Percentiles rank a stretch among this genome's conserved stretches.
These are phyloP conservation scores for Bradypus variegatus DNA, from an alignment of 2,797 vertebrate species.

Conservation along the genomic window DNA sequence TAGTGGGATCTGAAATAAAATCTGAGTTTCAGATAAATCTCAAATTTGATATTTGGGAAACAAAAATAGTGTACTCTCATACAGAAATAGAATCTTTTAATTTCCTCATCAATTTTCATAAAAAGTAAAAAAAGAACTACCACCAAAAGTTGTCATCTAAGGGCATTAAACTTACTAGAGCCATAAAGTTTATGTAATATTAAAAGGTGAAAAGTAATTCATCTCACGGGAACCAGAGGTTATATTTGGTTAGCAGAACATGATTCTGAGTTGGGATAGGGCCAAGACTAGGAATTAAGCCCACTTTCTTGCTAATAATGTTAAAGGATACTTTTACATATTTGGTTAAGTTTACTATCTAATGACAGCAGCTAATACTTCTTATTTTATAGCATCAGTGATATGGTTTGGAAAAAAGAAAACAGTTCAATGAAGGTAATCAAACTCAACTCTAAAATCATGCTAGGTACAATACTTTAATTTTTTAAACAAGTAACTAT, in stretches of 20 bases:
- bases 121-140: background rate
- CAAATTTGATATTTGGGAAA: background rate
- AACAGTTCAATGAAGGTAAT: slow-evolving; percentile 2
- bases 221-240: background rate
- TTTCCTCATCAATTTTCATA: background rate
- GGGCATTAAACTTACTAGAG: background rate
- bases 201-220: slow-evolving; percentile 22
- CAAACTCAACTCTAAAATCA: background rate
- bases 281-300: slow-evolving; percentile 16
- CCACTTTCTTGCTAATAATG: slow-evolving; percentile 4
- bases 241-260: background rate
- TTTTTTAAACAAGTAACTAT: slow-evolving; percentile 21
- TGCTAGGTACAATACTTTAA: background rate
- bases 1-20: background rate
- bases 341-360: slow-evolving; percentile 30
- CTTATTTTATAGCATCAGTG: background rate
- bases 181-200: background rate
- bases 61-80: background rate
- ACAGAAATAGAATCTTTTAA: background rate
- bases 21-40: background rate
- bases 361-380: slow-evolving; percentile 6
- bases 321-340: background rate
- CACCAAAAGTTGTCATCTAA: background rate
- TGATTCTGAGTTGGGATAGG: slow-evolving; percentile 18
- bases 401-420: background rate